Conservation (phyloP, 2,797 vertebrate genomes). For the Myiotriccus ornatus region DNA sequence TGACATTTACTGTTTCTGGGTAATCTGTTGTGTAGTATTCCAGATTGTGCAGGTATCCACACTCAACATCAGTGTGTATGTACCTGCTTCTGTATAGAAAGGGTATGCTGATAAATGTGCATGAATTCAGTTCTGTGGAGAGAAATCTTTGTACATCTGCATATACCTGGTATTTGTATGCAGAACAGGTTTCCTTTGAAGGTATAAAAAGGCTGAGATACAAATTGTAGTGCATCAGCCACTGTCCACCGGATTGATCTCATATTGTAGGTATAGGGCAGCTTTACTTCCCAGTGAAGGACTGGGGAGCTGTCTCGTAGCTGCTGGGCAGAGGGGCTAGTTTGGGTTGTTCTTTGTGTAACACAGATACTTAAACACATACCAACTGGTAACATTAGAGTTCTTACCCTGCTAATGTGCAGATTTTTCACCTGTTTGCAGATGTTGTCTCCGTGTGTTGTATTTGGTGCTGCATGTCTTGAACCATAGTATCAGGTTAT, state of each 20-base stretch:
- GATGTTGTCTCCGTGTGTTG: accelerated
- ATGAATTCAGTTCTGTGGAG: neutral
- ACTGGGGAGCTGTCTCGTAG: neutral
- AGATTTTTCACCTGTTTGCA: accelerated
- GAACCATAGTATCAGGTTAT: neutral
- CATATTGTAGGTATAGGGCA: neutral
- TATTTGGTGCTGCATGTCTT: neutral
- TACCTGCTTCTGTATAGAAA: neutral
- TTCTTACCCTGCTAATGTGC: neutral
- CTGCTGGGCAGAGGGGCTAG: neutral
- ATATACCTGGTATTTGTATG: neutral
- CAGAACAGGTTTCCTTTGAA: neutral
- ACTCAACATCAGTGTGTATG: accelerated
- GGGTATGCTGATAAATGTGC: neutral
- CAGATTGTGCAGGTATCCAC: neutral
- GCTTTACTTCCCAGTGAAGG: neutral
- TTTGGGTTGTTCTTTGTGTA: neutral
- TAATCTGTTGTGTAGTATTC: neutral
- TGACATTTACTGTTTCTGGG: neutral
- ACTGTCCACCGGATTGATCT: neutral
- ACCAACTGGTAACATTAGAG: neutral
- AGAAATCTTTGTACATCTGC: neutral
- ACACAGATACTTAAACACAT: neutral
- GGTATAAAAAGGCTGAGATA: neutral
- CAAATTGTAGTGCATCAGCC: neutral